Percentiles rank a stretch among this genome's conserved stretches.
These are phyloP conservation scores for Thoracochromis brauschi DNA, from an alignment of 2,113 vertebrate genomes.

Conservation along the genomic window DNA sequence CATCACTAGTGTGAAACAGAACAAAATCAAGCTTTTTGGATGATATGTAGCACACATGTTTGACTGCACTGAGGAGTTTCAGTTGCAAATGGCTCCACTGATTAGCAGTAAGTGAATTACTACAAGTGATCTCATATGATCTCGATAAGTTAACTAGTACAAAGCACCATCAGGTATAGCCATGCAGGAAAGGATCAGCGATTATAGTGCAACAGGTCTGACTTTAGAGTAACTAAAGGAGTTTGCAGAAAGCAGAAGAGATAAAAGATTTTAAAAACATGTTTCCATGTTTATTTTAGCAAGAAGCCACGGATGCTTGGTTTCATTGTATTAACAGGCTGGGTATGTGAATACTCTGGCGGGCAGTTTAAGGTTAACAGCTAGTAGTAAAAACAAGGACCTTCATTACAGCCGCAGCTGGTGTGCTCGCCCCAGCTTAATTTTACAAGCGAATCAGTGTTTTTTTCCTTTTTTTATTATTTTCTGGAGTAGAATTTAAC, in stretches of 20 bases:
- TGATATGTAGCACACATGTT: neutral
- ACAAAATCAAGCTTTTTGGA: neutral
- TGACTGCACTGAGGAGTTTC: neutral
- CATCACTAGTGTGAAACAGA: neutral
- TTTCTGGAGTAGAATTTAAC: neutral
- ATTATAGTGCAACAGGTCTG: slow-evolving; percentile 1
- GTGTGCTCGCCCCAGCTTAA: neutral
- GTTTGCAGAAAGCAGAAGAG: neutral
- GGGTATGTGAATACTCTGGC: neutral
- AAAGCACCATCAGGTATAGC: neutral
- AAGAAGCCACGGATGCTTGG: slow-evolving; percentile 4
- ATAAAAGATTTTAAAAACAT: neutral
- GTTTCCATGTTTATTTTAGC: slow-evolving; percentile 5
- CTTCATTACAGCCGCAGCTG: slow-evolving; percentile 29
- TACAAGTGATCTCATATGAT: slow-evolving; percentile 34
- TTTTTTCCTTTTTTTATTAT: neutral
- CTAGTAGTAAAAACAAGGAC: slow-evolving; percentile 8
- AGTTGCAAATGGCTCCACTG: slow-evolving; percentile 7
- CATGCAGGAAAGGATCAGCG: neutral
- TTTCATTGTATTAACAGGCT: slow-evolving; percentile 27
- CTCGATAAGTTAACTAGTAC: neutral
- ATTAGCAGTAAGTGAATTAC: slow-evolving; percentile 28
- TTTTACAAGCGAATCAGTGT: neutral
- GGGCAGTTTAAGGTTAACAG: slow-evolving; percentile 30
- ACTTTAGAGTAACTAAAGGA: neutral